Conservation (phyloP, 92 coral and sea anemone species). For the Montipora capitata region DNA sequence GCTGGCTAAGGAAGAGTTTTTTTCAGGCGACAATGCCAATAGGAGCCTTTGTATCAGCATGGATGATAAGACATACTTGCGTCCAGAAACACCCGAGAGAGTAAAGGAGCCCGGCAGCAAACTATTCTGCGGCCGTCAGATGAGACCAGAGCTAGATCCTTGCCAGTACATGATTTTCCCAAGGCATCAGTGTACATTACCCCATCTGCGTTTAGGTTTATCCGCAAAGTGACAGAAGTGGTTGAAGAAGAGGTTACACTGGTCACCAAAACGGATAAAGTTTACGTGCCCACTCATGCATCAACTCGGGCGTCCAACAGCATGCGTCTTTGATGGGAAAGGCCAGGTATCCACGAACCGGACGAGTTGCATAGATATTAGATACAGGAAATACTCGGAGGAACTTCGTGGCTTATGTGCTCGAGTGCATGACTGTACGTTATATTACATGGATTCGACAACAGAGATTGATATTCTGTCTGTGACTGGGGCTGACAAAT, state of each 20-base stretch:
- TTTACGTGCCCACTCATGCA: constrained; percentile 47
- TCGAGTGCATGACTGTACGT: constrained; percentile 51
- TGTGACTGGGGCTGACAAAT: too few relatives aligned
- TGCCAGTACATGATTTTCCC: constrained; percentile 63
- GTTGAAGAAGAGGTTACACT: constrained; percentile 49
- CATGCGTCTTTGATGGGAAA: constrained; percentile 42
- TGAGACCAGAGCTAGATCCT: constrained; percentile 43
- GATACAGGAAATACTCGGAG: constrained; percentile 53
- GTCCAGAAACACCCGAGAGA: constrained; percentile 66
- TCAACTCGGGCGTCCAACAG: constrained; percentile 63
- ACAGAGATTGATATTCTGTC: too few relatives aligned
- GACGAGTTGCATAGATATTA: constrained; percentile 10
- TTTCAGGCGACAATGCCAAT: constrained; percentile 25
- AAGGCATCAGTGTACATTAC: constrained; percentile 58
- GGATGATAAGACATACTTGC: constrained; percentile 66
- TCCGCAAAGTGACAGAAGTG: constrained; percentile 47
- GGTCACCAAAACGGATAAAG: constrained; percentile 57
- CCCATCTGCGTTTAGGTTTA: neutral
- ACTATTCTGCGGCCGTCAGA: constrained; percentile 53
- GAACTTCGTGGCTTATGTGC: constrained; percentile 59
- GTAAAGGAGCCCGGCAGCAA: constrained; percentile 25
- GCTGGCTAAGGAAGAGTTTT: constrained; percentile 60
- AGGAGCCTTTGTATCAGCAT: constrained; percentile 49
- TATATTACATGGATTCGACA: constrained; percentile 47
- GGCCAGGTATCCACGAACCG: constrained; percentile 48